Percentiles rank a stretch among this genome's conserved stretches.
These are phyloP conservation scores for Channa argus DNA, from an alignment of 2,113 vertebrate species.

Conservation along the genomic window DNA sequence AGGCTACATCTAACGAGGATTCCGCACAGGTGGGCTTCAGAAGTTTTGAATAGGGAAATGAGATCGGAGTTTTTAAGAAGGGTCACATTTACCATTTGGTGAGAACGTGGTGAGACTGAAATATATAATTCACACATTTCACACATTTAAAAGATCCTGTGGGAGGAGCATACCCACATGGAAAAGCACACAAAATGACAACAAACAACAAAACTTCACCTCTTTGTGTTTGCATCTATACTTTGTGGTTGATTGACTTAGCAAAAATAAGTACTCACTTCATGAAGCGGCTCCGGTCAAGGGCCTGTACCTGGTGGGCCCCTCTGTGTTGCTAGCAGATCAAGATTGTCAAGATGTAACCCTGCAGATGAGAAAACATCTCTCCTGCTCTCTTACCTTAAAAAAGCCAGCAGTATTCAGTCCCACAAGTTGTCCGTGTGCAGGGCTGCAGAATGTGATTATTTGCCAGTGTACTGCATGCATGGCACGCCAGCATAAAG, in stretches of 20 bases:
- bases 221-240: too few relatives aligned
- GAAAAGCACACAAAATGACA: background rate
- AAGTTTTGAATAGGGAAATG: constrained; percentile 18
- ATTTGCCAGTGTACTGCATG: constrained; percentile 38
- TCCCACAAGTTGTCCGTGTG: constrained; percentile 9
- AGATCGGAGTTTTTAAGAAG: background rate
- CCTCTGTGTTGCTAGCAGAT: too few relatives aligned
- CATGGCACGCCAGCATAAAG: constrained; percentile 56
- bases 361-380: too few relatives aligned
- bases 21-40: background rate
- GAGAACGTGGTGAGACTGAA: too few relatives aligned
- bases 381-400: constrained; percentile 17
- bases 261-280: too few relatives aligned
- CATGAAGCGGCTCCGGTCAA: too few relatives aligned
- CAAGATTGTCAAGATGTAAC: too few relatives aligned
- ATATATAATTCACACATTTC: too few relatives aligned
- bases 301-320: too few relatives aligned
- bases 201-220: too few relatives aligned
- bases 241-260: background rate
- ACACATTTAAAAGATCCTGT: too few relatives aligned
- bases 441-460: constrained; percentile 54
- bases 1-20: background rate
- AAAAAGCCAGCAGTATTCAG: constrained; percentile 2
- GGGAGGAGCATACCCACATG: background rate
- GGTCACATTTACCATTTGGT: background rate